These are phyloP conservation scores for Zosterops pallidus DNA, from an alignment of 2,113 vertebrate species.

Conservation along the genomic window DNA sequence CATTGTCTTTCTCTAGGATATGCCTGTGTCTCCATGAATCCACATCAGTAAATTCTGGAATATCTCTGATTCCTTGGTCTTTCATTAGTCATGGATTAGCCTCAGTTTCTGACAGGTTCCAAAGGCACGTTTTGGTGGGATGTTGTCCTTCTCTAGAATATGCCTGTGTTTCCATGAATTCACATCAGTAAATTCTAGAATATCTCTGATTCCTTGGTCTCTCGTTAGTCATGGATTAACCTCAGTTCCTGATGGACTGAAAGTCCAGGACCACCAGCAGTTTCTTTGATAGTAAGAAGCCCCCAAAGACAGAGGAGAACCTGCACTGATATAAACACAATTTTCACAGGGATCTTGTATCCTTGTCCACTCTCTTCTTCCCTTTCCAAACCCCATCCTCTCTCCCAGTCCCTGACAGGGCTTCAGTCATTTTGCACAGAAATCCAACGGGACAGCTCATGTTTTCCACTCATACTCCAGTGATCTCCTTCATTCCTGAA, in stretches of 20 bases:
- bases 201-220: neutral
- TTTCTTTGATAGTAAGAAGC: neutral
- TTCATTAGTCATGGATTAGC: fast-evolving
- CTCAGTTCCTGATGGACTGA: neutral
- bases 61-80: neutral
- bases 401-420: neutral
- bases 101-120: neutral
- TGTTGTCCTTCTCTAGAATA: fast-evolving
- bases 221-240: fast-evolving
- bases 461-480: fast-evolving
- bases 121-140: neutral
- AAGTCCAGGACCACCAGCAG: neutral
- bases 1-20: fast-evolving
- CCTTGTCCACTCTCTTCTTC: neutral
- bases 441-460: neutral
- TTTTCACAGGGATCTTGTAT: neutral
- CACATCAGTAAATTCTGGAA: neutral
- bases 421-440: neutral
- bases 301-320: neutral
- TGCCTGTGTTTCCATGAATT: fast-evolving
- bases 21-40: fast-evolving
- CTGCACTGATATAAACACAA: neutral
- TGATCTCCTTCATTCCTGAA: neutral
- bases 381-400: neutral
- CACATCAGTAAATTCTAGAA: neutral